These are phyloP conservation scores for Tangara arthus DNA, from an alignment of 2,797 vertebrate species.

Conservation along the genomic window DNA sequence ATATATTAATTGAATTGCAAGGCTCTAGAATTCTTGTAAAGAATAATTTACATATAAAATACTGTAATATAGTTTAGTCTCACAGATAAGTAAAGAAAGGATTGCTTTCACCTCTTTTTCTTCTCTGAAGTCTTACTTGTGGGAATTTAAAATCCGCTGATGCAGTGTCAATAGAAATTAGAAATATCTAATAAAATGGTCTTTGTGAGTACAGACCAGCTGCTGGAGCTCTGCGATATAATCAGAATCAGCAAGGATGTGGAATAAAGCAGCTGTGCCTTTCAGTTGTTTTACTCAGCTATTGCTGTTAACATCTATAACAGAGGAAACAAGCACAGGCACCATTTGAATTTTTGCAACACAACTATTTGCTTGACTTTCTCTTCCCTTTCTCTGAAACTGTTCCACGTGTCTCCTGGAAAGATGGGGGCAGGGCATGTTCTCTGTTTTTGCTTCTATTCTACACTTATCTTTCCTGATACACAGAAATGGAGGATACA, in stretches of 20 bases:
- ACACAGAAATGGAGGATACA: neutral
- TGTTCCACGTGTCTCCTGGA: neutral
- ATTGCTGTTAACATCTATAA: constrained; percentile 42
- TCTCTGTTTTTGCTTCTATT: neutral
- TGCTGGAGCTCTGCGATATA: constrained; percentile 56
- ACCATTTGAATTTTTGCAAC: constrained; percentile 1
- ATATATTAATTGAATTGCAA: constrained; percentile 50
- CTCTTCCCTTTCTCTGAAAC: neutral
- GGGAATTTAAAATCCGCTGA: constrained; percentile 60
- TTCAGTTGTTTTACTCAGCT: constrained; percentile 53
- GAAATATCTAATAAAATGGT: constrained; percentile 70
- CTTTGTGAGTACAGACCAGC: constrained; percentile 71
- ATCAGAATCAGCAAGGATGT: constrained; percentile 69
- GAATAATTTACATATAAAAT: constrained; percentile 39
- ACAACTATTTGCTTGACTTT: neutral
- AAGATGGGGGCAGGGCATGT: neutral
- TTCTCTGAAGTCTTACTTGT: constrained; percentile 37
- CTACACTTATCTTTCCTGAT: neutral
- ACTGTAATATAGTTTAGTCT: neutral
- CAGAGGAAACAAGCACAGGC: constrained; percentile 22
- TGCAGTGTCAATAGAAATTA: constrained; percentile 67
- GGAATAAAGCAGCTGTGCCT: constrained; percentile 72
- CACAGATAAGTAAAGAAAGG: constrained; percentile 16
- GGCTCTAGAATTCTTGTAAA: constrained; percentile 2
- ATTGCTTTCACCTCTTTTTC: constrained; percentile 17